Conservation (phyloP, 2,797 vertebrate species). For the Limosa lapponica region DNA sequence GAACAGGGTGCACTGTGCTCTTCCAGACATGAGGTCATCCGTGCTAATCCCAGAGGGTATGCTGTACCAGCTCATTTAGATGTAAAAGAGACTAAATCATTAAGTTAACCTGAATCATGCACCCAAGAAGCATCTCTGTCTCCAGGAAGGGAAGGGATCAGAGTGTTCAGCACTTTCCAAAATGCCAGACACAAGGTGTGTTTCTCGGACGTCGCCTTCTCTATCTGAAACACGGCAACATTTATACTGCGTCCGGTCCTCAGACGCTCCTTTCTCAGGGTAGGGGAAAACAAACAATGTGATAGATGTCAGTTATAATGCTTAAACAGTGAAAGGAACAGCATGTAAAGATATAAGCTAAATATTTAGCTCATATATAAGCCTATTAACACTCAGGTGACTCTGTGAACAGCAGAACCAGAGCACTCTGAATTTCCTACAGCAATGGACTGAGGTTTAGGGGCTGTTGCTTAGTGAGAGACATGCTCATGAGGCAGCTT, state of each 20-base stretch:
- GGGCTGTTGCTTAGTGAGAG: background rate
- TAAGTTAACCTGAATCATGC: background rate
- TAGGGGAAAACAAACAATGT: background rate
- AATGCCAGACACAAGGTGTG: background rate
- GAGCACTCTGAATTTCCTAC: background rate
- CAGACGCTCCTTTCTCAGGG: background rate
- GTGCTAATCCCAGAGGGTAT: background rate
- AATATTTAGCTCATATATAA: background rate
- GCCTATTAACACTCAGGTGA: background rate
- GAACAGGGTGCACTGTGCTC: background rate
- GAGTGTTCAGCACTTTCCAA: background rate
- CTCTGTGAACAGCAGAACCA: background rate
- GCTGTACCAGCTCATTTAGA: background rate
- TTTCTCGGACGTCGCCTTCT: background rate
- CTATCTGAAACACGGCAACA: background rate
- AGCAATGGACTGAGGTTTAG: background rate
- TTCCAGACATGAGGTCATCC: conserved; percentile 54
- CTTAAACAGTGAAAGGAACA: background rate
- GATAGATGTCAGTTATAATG: background rate
- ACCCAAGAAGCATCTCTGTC: background rate
- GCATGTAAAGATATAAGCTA: background rate
- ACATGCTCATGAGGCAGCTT: background rate
- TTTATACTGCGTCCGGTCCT: background rate
- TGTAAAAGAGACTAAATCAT: background rate
- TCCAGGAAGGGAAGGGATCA: background rate